A percentile compares a stretch with the other conserved stretches of the same genome.
Conservation (phyloP, 2,888 invertebrate genomes). For the Acronicta psi region DNA sequence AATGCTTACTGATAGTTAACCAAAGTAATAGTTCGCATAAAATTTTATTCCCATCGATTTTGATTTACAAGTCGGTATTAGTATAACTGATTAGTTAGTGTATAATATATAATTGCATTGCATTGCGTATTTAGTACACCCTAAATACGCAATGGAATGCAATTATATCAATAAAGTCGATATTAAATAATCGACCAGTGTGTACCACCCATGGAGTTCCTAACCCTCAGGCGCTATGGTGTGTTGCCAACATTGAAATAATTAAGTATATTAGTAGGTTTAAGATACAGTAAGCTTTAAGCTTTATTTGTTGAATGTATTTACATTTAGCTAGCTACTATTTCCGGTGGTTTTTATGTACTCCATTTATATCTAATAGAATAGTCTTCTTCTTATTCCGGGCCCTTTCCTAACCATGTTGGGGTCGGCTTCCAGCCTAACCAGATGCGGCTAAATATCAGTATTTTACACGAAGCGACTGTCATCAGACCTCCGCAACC, state of each 20-base stretch:
- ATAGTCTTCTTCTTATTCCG: no score
- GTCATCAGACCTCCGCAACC: no score
- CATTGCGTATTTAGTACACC: no score
- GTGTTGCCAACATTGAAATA: slow-evolving; percentile 33
- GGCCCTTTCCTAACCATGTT: no score
- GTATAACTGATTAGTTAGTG: slow-evolving; percentile 22
- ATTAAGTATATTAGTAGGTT: slow-evolving; percentile 26
- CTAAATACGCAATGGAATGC: slow-evolving; percentile 45
- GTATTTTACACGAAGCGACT: no score
- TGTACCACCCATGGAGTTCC: slow-evolving; percentile 57
- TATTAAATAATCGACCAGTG: slow-evolving; percentile 39
- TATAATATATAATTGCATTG: no score
- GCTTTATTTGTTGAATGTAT: neutral
- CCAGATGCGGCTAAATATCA: no score
- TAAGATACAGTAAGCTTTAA: slow-evolving; percentile 19
- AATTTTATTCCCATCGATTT: slow-evolving; percentile 41
- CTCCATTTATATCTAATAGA: no score
- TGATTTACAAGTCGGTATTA: slow-evolving; percentile 29
- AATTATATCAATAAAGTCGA: slow-evolving; percentile 31
- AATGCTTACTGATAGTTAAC: slow-evolving; percentile 38
- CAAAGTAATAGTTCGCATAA: slow-evolving; percentile 45
- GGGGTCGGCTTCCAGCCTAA: no score
- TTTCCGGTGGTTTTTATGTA: no score
- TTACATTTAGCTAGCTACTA: no score
- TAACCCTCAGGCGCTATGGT: slow-evolving; percentile 32